Evolutionary conservation across 1,140 invertebrate genomes (phyloP).

Genomic region (Caerostris darwini): DNA sequence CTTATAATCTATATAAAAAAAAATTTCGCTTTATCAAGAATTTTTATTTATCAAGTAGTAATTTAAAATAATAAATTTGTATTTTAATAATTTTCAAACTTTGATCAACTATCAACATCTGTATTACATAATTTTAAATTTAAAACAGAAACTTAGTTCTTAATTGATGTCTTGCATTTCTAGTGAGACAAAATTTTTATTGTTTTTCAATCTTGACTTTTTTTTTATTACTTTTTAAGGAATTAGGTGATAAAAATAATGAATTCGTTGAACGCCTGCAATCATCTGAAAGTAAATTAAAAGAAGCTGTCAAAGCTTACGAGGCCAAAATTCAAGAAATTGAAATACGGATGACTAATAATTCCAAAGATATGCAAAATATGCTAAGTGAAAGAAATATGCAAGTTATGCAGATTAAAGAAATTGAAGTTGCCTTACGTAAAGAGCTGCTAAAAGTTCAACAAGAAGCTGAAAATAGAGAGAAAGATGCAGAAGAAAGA

Average conservation of each 20-base stretch:
- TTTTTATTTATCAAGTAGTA: too few relatives aligned
- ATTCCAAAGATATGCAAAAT: conserved; percentile 65
- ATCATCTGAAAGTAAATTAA: conserved; percentile 25
- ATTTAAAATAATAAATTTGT: too few relatives aligned
- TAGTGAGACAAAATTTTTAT: neutral
- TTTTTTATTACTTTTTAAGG: conserved; percentile 1
- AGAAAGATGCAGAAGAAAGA: conserved; percentile 71
- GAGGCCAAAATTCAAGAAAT: conserved; percentile 71
- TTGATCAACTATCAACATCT: too few relatives aligned
- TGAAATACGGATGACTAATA: conserved; percentile 43
- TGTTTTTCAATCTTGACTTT: neutral
- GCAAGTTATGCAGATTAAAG: conserved; percentile 13
- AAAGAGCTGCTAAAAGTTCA: conserved; percentile 42
- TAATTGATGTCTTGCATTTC: too few relatives aligned
- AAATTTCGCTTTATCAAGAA: too few relatives aligned
- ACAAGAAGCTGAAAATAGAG: conserved; percentile 49
- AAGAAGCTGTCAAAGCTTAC: conserved; percentile 42
- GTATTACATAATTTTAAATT: too few relatives aligned
- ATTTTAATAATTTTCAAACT: too few relatives aligned
- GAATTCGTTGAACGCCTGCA: conserved; percentile 22
- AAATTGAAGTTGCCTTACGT: conserved; percentile 49
- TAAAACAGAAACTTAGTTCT: too few relatives aligned
- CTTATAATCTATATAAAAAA: too few relatives aligned
- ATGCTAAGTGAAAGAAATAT: conserved; percentile 4
- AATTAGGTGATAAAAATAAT: conserved; percentile 37